These are phyloP conservation scores for Aspidiotus rigidus DNA, from an alignment of 2,888 invertebrate genomes.

Conservation along the genomic window DNA sequence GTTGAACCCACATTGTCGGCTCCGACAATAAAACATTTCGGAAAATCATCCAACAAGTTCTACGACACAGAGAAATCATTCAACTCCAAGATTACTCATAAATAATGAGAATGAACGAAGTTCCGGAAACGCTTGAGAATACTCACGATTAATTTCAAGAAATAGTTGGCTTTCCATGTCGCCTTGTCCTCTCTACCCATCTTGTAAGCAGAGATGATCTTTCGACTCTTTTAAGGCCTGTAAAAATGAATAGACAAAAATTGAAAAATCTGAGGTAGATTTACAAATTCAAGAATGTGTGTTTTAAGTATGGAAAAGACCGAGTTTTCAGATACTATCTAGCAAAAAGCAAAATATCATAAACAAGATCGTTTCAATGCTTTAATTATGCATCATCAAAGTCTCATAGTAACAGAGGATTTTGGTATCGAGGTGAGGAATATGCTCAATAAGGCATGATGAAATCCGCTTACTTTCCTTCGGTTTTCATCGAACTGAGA, in stretches of 20 bases:
- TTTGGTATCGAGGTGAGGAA: no score
- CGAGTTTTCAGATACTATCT: no score
- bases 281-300: no score
- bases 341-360: no score
- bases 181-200: constrained; percentile 99
- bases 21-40: constrained; percentile 98
- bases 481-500: no score
- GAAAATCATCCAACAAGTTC: constrained; percentile 94
- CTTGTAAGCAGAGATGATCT: constrained; percentile 50
- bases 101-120: constrained; percentile 9
- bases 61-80: constrained; percentile 43
- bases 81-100: constrained; percentile 7
- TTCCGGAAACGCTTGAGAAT: constrained; percentile 36
- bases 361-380: no score
- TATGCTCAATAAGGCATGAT: no score
- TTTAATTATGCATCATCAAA: no score
- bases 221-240: constrained; percentile 45
- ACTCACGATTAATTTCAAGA: constrained; percentile 91
- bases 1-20: constrained; percentile 99
- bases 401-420: no score
- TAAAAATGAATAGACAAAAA: constrained; percentile 35
- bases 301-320: no score
- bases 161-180: constrained; percentile 97
- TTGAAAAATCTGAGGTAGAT: no score
- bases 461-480: no score